Evolutionary conservation across 2,888 invertebrate genomes (phyloP).

Genomic region (Drosophila atroscutellata): DNA sequence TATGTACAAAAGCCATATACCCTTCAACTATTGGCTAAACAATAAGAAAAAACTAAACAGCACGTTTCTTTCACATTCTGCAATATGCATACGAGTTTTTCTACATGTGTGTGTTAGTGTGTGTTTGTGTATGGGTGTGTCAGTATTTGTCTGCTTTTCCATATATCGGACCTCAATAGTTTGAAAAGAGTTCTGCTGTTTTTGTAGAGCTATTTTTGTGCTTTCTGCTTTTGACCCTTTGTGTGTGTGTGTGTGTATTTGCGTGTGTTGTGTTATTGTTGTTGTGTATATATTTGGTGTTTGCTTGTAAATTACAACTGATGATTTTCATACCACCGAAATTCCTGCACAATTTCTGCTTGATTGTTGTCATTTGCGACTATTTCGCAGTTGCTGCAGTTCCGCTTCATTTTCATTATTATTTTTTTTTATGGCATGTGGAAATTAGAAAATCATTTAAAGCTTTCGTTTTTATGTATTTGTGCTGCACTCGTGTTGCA

Average conservation of each 20-base stretch:
- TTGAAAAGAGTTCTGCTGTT: conserved; percentile 23
- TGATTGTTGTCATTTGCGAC: conserved; percentile 39
- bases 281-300: conserved; percentile 12
- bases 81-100: conserved; percentile 29
- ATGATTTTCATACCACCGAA: conserved; percentile 50
- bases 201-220: conserved; percentile 38
- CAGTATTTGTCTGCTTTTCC: not conserved
- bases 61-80: conserved; percentile 29
- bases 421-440: conserved; percentile 52
- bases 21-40: not conserved
- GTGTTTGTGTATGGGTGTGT: not conserved
- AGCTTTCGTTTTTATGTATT: conserved; percentile 28
- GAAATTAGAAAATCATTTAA: conserved; percentile 76
- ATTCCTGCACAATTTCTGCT: conserved; percentile 15
- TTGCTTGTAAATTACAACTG: conserved; percentile 64
- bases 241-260: conserved; percentile 12
- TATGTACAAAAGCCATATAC: not conserved
- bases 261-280: not conserved
- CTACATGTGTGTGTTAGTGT: not conserved
- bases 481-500: conserved; percentile 12
- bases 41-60: conserved; percentile 7
- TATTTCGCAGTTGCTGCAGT: conserved; percentile 34
- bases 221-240: conserved; percentile 7
- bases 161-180: not conserved
- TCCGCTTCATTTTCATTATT: conserved; percentile 14